Evolutionary conservation across 2,113 vertebrate species (phyloP), one percentile per base, ranked within the genome.

Genomic region (Oriolus oriolus): DNA sequence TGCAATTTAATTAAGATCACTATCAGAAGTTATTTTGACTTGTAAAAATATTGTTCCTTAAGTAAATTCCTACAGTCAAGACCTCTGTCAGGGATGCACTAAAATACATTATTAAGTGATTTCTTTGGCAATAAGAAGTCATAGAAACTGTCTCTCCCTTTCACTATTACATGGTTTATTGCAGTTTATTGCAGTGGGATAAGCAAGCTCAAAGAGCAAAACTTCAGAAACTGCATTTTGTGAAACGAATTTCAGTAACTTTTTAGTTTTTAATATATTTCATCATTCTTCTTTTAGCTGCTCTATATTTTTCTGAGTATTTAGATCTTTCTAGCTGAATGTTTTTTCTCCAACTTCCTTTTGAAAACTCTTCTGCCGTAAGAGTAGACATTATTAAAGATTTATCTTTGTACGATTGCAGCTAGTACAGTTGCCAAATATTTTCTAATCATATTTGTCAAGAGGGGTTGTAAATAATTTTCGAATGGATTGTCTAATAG

Each of bases 391-490:
- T 79, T 85, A 71, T 86, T 79, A 54, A 91, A 97, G 77, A 91
- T 87, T 92, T 82, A 61, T 80, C 47, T 27, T 44, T 60, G 39
- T 66, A 66, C 87, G 57, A 87, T 45, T 66, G 47, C 77, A 95
- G 70, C 49, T 82, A 73, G 73, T 82, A 57, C 50, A 82, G 45
- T 63, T 91, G 66, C 63, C 61, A 93, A 60, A 87, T 78, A 33
- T 91, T 87, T 94, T 89, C 50, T 85, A 89, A 94, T 94, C 45
- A 35, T 94, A 65, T 95, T 79, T 96, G 35, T 73, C 89, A 44
- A 41, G 28, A 42, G 7, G 10, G 13, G 13, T 41, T 89, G 84
- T 94, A 93, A 97, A 95, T 87, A 87, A 94, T 92, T 89, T 85
- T 86, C 45, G 87, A 84, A 83, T 80, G 20, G 18, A 37, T 89